phyloP scores from a whole-genome alignment of 2,797 vertebrate species.

The Rhinophrynus dorsalis region DNA sequence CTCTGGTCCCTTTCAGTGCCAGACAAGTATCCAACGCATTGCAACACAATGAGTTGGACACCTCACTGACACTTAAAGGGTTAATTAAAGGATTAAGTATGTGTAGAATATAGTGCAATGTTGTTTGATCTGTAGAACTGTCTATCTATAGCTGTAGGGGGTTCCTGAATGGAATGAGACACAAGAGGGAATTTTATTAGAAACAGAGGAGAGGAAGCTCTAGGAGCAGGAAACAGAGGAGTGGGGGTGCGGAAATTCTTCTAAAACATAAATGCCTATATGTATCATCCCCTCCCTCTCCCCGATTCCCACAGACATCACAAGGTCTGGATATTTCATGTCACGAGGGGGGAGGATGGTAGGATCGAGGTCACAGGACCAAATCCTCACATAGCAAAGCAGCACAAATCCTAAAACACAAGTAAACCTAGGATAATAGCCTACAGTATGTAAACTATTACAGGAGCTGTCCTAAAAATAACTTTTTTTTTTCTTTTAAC shows the following conservation, averaged over 20 bases:
- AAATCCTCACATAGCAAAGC: neutral
- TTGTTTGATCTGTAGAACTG: no score
- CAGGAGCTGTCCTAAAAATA: no score
- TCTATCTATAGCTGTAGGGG: neutral
- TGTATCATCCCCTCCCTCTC: neutral
- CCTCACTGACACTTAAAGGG: no score
- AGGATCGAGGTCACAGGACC: conserved; percentile 12
- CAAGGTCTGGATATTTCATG: conserved; percentile 37
- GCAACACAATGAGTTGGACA: no score
- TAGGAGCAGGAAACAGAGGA: neutral
- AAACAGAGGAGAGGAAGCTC: conserved; percentile 5
- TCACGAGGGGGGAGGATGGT: conserved; percentile 18
- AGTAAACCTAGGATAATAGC: conserved; percentile 13
- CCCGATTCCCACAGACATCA: conserved; percentile 42
- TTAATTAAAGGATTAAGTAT: no score
- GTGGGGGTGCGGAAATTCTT: neutral
- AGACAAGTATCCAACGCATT: no score
- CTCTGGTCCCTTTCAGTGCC: no score
- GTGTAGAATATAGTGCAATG: no score
- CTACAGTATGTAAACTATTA: neutral
- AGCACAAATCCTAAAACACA: neutral
- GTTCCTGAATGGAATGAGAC: neutral
- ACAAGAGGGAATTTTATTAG: neutral
- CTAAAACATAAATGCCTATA: neutral
- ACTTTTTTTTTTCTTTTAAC: no score